These are phyloP conservation scores for Eristalis arbustorum DNA, from an alignment of 2,888 invertebrate species.

Conservation along the genomic window DNA sequence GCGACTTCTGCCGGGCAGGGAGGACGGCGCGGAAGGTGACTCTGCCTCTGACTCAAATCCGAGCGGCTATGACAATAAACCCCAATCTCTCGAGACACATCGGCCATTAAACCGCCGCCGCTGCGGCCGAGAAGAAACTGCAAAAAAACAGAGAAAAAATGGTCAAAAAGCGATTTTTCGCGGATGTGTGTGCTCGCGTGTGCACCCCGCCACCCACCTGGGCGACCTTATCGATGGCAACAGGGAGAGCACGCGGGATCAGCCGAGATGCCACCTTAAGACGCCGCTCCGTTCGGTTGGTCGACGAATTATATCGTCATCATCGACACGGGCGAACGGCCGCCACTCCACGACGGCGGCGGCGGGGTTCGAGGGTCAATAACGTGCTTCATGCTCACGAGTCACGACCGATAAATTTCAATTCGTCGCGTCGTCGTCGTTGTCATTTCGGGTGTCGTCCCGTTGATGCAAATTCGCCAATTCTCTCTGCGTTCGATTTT, in stretches of 20 bases:
- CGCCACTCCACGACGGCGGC: not conserved
- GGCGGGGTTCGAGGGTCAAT: slow-evolving; percentile 24
- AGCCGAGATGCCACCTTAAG: not conserved
- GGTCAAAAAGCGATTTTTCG: not conserved
- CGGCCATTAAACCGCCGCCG: slow-evolving; percentile 42
- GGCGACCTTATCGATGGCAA: too few species aligned
- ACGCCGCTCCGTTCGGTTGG: not conserved
- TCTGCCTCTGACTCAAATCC: not conserved
- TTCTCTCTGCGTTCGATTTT: not conserved
- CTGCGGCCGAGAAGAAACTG: slow-evolving; percentile 13
- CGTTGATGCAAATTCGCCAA: slow-evolving; percentile 32
- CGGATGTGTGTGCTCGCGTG: not conserved
- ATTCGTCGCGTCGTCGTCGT: slow-evolving; percentile 36
- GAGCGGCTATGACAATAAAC: not conserved
- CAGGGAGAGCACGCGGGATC: too few species aligned
- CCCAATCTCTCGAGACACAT: slow-evolving; percentile 53
- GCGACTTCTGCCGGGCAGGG: not conserved
- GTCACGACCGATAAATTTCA: slow-evolving; percentile 50
- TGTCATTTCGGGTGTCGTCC: slow-evolving; percentile 22
- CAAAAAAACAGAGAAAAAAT: not conserved
- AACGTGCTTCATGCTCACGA: slow-evolving; percentile 37
- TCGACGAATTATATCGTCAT: slow-evolving; percentile 41
- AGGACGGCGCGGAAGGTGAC: not conserved
- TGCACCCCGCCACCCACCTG: not conserved
- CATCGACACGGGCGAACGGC: not conserved